phyloP scores from a whole-genome alignment of 2,888 invertebrate genomes.

The Metalampra italica region DNA sequence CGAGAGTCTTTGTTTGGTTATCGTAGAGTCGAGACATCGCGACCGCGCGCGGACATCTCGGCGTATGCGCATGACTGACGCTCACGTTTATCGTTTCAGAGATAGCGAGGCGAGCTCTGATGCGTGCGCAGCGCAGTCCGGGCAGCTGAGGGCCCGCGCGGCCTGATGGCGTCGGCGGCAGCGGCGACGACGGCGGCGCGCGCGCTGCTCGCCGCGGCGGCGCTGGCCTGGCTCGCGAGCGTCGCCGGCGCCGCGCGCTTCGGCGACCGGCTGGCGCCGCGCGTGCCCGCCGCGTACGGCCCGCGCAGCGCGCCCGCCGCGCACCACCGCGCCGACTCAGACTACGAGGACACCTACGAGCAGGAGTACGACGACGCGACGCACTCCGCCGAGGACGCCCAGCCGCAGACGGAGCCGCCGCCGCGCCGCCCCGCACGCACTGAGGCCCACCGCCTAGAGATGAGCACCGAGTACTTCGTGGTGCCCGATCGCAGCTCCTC shows the following conservation, averaged over 20 bases:
- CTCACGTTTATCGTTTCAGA: conserved; percentile 48
- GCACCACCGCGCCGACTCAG: conserved; percentile 41
- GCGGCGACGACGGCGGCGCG: conserved; percentile 36
- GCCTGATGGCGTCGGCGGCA: conserved; percentile 56
- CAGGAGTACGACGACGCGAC: conserved; percentile 53
- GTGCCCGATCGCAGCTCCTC: conserved; percentile 79
- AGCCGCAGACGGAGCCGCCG: conserved; percentile 38
- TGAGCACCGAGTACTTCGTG: conserved; percentile 91
- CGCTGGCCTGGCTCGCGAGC: conserved; percentile 44
- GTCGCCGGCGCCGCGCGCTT: conserved; percentile 54
- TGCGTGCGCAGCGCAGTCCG: conserved; percentile 48
- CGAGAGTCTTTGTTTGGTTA: conserved; percentile 60
- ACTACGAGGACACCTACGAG: conserved; percentile 54
- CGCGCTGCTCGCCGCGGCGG: conserved; percentile 54
- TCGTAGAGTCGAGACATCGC: conserved; percentile 47
- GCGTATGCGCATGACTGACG: conserved; percentile 37
- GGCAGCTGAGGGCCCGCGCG: conserved; percentile 62
- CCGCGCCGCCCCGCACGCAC: conserved; percentile 60
- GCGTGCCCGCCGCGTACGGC: conserved; percentile 59
- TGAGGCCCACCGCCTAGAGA: conserved; percentile 81
- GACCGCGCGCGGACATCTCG: conserved; percentile 30
- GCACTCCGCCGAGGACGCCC: conserved; percentile 37
- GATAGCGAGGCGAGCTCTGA: conserved; percentile 42
- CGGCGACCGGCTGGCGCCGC: conserved; percentile 63
- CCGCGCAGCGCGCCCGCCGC: conserved; percentile 52